These are phyloP conservation scores for Drosophila punjabiensis DNA, from an alignment of 1,140 invertebrate species.

Conservation along the genomic window DNA sequence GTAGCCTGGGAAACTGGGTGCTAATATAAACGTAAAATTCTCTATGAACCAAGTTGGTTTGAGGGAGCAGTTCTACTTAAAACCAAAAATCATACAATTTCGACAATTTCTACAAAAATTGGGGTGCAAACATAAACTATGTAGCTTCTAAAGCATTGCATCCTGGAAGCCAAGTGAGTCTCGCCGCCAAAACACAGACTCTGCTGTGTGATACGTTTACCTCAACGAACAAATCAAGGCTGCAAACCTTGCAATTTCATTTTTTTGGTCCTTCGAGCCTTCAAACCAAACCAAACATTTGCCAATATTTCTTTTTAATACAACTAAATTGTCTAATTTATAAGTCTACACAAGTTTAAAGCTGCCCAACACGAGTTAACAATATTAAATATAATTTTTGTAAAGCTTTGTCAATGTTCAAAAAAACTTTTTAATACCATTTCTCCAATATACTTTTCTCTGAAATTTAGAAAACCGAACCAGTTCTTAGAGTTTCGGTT, in stretches of 20 bases:
- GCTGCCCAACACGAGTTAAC: constrained; percentile 2
- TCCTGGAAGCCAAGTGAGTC: constrained; percentile 73
- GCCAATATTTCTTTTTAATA: not conserved
- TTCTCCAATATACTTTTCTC: not conserved
- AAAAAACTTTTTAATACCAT: not conserved
- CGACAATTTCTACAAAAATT: constrained; percentile 32
- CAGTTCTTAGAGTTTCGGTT: not conserved
- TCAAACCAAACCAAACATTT: not conserved
- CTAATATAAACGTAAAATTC: constrained; percentile 82
- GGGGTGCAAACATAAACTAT: constrained; percentile 47
- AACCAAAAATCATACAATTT: constrained; percentile 41
- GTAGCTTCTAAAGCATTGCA: constrained; percentile 39
- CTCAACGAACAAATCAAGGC: constrained; percentile 36
- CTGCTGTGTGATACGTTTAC: constrained; percentile 35
- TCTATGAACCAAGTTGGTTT: constrained; percentile 74
- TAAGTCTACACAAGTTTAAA: constrained; percentile 9
- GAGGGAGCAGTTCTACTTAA: constrained; percentile 18
- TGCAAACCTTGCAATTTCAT: constrained; percentile 37
- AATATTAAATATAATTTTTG: constrained; percentile 5
- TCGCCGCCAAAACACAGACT: constrained; percentile 22
- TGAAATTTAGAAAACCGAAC: constrained; percentile 6
- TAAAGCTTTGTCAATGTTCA: not conserved
- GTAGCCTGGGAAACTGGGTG: constrained; percentile 72
- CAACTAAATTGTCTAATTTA: constrained; percentile 7
- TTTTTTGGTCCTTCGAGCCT: not conserved